Base-by-base conservation (phyloP, 2,113 vertebrate species). In the Sphaerodactylus townsendi region DNA sequence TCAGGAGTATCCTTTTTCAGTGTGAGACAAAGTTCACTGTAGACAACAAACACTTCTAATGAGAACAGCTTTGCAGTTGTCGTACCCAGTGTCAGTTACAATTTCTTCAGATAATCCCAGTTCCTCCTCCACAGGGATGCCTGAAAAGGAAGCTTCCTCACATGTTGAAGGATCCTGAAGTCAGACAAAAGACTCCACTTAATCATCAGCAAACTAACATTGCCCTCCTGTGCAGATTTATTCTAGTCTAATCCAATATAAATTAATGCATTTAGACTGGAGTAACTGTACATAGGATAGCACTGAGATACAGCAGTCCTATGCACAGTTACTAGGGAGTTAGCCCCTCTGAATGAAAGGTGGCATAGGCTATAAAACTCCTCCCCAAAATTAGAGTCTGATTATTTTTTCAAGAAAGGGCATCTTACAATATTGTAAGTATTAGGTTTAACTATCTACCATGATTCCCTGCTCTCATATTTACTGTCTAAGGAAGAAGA, bases 11-110 rank as follows among this genome's bases (percentile, higher is more conserved):
- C 92, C 86, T 78, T 9, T 94, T 87, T 48, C 92, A 86, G 88
- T 0, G 50, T 91, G 90, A 93, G 89, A 92, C 90, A 74, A 81
- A 90, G 92, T 87, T 94, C 93, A 93, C 85, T 78, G 84, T 53
- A 87, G 71, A 73, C 77, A 70, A 35, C 88, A 90, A 89, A 89
- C 92, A 91, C 89, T 86, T 79, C 87, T 93, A 89, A 91, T 90
- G 88, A 94, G 88, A 35, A 80, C 1, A 19, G 78, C 21, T 83
- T 77, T 30, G 90, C 89, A 85, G 89, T 81, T 74, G 83, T 88
- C 87, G 89, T 77, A 74, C 91, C 73, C 78, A 0, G 89, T 90
- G 91, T 90, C 91, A 93, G 83, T 85, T 13, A 23, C 91, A 89
- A 75, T 78, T 76, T 85, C 74, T 1, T 0, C 5, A 0, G 53